phyloP scores from a whole-genome alignment of 1,140 invertebrate species.

The Philaenus spumarius region DNA sequence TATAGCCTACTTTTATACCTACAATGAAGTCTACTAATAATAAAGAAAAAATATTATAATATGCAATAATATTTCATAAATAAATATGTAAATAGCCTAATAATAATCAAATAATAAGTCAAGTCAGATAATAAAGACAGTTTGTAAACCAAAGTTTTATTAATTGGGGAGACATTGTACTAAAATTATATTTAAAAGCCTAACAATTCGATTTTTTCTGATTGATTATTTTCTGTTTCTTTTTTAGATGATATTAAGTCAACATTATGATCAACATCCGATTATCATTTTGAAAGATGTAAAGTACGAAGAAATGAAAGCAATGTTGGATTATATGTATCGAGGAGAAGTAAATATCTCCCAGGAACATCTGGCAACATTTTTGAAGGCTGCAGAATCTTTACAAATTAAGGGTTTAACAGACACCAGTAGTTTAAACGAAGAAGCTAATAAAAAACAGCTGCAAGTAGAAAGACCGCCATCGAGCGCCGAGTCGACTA shows the following conservation, averaged over 20 bases:
- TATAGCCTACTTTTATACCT: no score
- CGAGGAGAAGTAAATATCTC: constrained; percentile 89
- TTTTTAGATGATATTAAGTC: constrained; percentile 70
- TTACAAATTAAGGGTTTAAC: constrained; percentile 88
- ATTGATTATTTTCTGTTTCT: constrained; percentile 20
- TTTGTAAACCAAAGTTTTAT: no score
- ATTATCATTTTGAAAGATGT: constrained; percentile 89
- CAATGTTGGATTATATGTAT: constrained; percentile 94
- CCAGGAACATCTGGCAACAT: constrained; percentile 81
- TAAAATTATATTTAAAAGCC: no score
- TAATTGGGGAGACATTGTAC: no score
- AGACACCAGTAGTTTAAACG: constrained; percentile 48
- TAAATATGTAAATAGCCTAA: no score
- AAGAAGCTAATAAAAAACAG: neutral
- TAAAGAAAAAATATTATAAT: no score
- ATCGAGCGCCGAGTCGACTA: neutral
- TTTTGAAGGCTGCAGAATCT: constrained; percentile 84
- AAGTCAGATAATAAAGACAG: no score
- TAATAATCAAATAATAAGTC: no score
- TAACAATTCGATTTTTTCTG: neutral
- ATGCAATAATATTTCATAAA: no score
- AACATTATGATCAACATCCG: constrained; percentile 83
- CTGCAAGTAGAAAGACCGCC: neutral
- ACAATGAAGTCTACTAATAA: no score
- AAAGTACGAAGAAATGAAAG: constrained; percentile 81